Base-by-base conservation (phyloP, 2,797 vertebrate species). In the Rousettus madagascariensis region DNA sequence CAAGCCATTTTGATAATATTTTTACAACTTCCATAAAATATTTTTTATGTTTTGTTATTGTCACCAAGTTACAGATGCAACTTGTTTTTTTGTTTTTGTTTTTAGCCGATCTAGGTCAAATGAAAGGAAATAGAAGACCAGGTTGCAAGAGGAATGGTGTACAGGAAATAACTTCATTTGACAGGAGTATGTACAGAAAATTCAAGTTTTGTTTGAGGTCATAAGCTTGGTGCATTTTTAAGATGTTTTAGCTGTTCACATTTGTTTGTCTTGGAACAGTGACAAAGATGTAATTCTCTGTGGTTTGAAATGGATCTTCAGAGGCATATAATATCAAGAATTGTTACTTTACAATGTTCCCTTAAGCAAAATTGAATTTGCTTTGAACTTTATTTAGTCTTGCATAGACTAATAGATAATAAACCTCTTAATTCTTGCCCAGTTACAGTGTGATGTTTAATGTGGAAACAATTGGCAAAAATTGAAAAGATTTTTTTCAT, bases 61-160 rank as follows among this genome's bases (percentile, higher is more conserved):
- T 83, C 30, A 26, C 11, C 3, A 46, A 69, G 15, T 90, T 77
- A 66, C 20, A 86, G 24, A n/a, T 89, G 6, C 15, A 65, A 79
- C 61, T 24, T 2, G 86, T 17, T 86, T 87, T 16, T 57, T 51
- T 5, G 90, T 38, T 92, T 83, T 51, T 49, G 33, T 82, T 74
- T 97, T 15, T 84, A 99, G 99, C 98, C 99, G 99, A 78, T 99
- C 99, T 98, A 99, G 99, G 97, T 99, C 99, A 97, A 99, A 98
- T 69, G 99, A 99, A 95, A 99, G 99, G 98, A 99, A 99, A 97
- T 99, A 99, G 86, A 97, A 98, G 96, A 96, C 72, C 90, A 86
- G 95, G 95, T 97, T 61, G 98, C 98, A 97, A 97, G 95, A 98
- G 96, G 98, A 98, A 97, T 97, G 98, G 94, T 98, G 98, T 98